A percentile compares a stretch with the other conserved stretches of the same genome.
phyloP scores from a whole-genome alignment of 2,113 vertebrate genomes.

The Siniperca knerii region DNA sequence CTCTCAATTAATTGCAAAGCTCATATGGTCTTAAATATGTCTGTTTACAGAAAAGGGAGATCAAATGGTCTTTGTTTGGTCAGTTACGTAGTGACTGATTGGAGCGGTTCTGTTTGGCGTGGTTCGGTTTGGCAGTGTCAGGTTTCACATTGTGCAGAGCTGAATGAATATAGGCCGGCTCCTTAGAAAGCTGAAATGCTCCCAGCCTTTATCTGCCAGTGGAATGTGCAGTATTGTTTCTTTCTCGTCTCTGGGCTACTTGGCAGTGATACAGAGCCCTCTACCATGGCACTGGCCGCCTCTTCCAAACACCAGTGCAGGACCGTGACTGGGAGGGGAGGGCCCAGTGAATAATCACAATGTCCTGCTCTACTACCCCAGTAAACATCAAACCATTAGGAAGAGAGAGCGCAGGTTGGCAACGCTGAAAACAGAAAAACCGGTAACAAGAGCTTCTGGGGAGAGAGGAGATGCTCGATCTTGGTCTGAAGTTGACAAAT shows the following conservation, averaged over 20 bases:
- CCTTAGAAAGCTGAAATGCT: slow-evolving; percentile 62
- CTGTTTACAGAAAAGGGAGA: slow-evolving; percentile 56
- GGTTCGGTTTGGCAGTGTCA: slow-evolving; percentile 74
- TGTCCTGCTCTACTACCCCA: slow-evolving; percentile 71
- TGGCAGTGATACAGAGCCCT: slow-evolving; percentile 69
- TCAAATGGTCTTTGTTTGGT: slow-evolving; percentile 69
- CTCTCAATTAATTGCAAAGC: slow-evolving; percentile 61
- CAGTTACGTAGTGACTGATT: slow-evolving; percentile 52
- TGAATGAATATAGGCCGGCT: slow-evolving; percentile 71
- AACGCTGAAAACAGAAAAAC: slow-evolving; percentile 26
- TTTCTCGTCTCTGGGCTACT: slow-evolving; percentile 67
- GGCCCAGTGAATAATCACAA: slow-evolving; percentile 66
- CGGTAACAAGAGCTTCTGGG: slow-evolving; percentile 18
- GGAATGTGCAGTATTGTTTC: slow-evolving; percentile 80
- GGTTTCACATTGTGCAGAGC: slow-evolving; percentile 73
- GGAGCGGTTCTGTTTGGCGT: slow-evolving; percentile 52
- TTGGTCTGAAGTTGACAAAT: slow-evolving; percentile 39
- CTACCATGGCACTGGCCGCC: slow-evolving; percentile 24
- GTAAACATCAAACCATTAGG: slow-evolving; percentile 61
- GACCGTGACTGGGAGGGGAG: slow-evolving; percentile 66
- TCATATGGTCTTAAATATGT: slow-evolving; percentile 62
- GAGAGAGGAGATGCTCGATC: slow-evolving; percentile 5
- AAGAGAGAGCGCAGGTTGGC: slow-evolving; percentile 43
- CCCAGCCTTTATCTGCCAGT: slow-evolving; percentile 70
- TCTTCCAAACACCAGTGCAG: slow-evolving; percentile 63